phyloP scores from a whole-genome alignment of 2,888 invertebrate genomes.

The Drosophila subsilvestris region DNA sequence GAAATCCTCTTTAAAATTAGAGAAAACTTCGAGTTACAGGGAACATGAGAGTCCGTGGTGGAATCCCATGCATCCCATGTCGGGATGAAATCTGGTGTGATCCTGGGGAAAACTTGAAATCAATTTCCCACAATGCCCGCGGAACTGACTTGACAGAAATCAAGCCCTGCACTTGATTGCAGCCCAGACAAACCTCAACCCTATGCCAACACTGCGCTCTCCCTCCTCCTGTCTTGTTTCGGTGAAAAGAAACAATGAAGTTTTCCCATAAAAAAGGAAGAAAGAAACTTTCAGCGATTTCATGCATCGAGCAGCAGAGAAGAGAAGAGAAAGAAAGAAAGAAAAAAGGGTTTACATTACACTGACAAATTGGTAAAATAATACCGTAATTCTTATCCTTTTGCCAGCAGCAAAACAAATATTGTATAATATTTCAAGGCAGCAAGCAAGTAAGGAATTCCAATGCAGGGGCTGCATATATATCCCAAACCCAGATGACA shows the following conservation, averaged over 20 bases:
- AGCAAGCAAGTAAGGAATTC: conserved; percentile 9
- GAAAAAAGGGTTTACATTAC: conserved; percentile 69
- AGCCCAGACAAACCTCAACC: conserved; percentile 37
- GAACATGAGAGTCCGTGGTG: conserved; percentile 13
- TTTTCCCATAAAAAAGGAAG: conserved; percentile 28
- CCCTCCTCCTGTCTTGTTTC: conserved; percentile 30
- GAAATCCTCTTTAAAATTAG: conserved; percentile 53
- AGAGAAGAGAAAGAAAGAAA: conserved; percentile 37
- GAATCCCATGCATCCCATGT: conserved; percentile 23
- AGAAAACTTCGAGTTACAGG: conserved; percentile 56
- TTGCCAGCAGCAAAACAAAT: conserved; percentile 69
- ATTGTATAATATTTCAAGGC: conserved; percentile 73
- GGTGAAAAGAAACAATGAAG: conserved; percentile 49
- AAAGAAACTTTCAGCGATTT: conserved; percentile 51
- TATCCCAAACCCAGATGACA: conserved; percentile 73
- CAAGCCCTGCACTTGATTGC: conserved; percentile 66
- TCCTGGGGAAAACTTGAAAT: conserved; percentile 40
- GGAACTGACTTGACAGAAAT: conserved; percentile 71
- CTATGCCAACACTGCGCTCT: conserved; percentile 8
- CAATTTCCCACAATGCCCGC: conserved; percentile 55
- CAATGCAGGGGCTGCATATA: conserved; percentile 16
- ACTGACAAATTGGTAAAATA: conserved; percentile 79
- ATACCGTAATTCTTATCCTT: conserved; percentile 77
- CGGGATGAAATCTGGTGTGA: conserved; percentile 51
- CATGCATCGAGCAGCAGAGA: conserved; percentile 57